phyloP scores from a whole-genome alignment of 1,140 invertebrate species.

The Drosophila bocqueti region DNA sequence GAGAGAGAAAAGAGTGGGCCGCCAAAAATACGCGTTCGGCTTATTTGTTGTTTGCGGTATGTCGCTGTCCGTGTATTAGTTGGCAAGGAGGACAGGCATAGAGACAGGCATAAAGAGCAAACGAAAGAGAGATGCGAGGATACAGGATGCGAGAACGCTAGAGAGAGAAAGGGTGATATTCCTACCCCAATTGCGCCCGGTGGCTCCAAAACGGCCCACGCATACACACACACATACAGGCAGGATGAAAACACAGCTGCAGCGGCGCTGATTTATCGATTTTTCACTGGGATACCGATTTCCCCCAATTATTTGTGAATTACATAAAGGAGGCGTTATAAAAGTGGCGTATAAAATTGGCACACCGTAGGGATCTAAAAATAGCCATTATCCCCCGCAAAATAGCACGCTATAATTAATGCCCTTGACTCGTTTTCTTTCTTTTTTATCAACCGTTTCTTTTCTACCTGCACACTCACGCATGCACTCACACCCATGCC shows the following conservation, averaged over 20 bases:
- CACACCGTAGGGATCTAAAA: conserved; percentile 28
- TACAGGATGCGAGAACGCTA: neutral
- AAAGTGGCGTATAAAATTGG: conserved; percentile 27
- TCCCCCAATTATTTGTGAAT: conserved; percentile 46
- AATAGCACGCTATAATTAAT: conserved; percentile 56
- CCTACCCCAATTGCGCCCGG: conserved; percentile 65
- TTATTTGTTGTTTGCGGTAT: conserved; percentile 27
- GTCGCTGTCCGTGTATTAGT: neutral
- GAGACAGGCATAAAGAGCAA: neutral
- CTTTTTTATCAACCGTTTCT: conserved; percentile 49
- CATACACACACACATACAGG: conserved; percentile 43
- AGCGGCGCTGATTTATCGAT: conserved; percentile 82
- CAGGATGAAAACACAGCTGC: conserved; percentile 59
- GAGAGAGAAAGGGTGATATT: conserved; percentile 24
- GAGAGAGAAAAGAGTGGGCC: conserved; percentile 28
- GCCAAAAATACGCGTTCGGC: conserved; percentile 56
- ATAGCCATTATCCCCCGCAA: conserved; percentile 40
- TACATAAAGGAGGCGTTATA: conserved; percentile 61
- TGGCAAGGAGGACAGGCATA: neutral
- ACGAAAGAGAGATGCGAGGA: neutral
- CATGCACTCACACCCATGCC: conserved; percentile 33
- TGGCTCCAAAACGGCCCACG: conserved; percentile 65
- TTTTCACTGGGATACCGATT: conserved; percentile 60
- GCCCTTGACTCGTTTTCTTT: conserved; percentile 67
- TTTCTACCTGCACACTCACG: conserved; percentile 63